Evolutionary conservation across 2,888 invertebrate genomes (phyloP), one percentile per base, ranked within the genome.

Genomic region (Oligia latruncula): DNA sequence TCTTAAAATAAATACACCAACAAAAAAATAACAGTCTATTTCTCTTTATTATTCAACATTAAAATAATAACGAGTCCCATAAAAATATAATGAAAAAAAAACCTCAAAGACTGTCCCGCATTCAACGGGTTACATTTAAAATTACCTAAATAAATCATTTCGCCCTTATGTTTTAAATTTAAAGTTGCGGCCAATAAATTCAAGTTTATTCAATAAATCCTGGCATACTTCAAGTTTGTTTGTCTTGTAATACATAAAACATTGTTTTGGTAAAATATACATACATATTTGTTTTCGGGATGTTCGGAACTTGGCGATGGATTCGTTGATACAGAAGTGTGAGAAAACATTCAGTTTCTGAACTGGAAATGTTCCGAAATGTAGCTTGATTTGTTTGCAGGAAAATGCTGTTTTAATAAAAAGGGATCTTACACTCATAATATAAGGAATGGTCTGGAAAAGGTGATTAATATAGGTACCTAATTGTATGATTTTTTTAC

Each of bases 171-270:
- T 84, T 89, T 81, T 64, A 81, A 86, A 89, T 89, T 81, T 55
- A 80, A 86, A 89, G 72, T 84, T 82, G 58, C 49, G 13, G 71
- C 74, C 87, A 79, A 89, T 89, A 89, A 84, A 88, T 88, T 74
- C 40, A 70, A 89, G 80, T 88, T 86, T 81, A 88, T 87, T 85
- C 78, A 89, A 88, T 88, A 88, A 89, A 87, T 89, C 80, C 72
- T 49, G 64, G 35, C 67, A 78, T 74, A 78, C 72, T 83, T 87
- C 80, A 71, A 60, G 64, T 82, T 52, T 87, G 80, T 83, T 87
- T 80, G 81, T 84, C 82, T 80, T 79, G 46, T 78, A 64, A 88
- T 87, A 89, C 83, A 85, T 88, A 89, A 88, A 88, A 89, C 88
- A 88, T 85, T 87, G 78, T 81, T 85, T 83, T 72, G 35, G 11